Evolutionary conservation across 2,888 invertebrate genomes (phyloP), one percentile per base, ranked within the genome.

Genomic region (Apotomis betuletana): DNA sequence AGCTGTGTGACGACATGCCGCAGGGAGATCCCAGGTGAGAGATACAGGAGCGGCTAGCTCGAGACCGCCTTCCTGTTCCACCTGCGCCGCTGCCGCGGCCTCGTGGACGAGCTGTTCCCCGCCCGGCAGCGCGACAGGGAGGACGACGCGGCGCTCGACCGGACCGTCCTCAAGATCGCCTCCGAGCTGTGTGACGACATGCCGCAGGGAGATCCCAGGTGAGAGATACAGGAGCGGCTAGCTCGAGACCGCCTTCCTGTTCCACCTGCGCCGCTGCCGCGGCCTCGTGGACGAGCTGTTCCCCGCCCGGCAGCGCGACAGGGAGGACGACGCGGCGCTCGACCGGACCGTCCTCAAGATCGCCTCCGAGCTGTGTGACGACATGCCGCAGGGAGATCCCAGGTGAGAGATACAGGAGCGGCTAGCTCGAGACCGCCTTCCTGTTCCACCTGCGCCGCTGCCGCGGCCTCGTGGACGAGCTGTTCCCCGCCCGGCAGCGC

Each of bases 331-430:
- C 82, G 82, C 88, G 3, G 87, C 86, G 65, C 88, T 94, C 10
- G 91, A 90, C 80, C 78, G 87, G 55, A 84, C 86, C 83, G 79
- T 91, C 86, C 57, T 88, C 80, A 60, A 81, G 80, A 95, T 97
- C 41, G 97, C 97, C 71, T 92, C 94, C 74, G 96, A 97, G 84
- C 94, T 98, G 79, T 94, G 98, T 69, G 97, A 98, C 85, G 98
- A 98, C 88, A 95, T 96, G 77, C 98, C 98, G 0, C 96, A 96
- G 0, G 96, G 97, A 12, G 99, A 99, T 94, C 98, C 98, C 0
- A 84, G 92, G 88, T 91, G 83, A 61, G 72, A 41, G 5, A 49
- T 9, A 57, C 57, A 36, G 27, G 27, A 27, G 87, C 79, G 90
- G 90, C 75, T 87, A 89, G 78, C 88, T 97, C 62, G 97, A 97